Evolutionary conservation across 92 coral and sea anemone species (phyloP), one percentile per base, ranked within the genome.

Genomic region (Actinernus sp.): DNA sequence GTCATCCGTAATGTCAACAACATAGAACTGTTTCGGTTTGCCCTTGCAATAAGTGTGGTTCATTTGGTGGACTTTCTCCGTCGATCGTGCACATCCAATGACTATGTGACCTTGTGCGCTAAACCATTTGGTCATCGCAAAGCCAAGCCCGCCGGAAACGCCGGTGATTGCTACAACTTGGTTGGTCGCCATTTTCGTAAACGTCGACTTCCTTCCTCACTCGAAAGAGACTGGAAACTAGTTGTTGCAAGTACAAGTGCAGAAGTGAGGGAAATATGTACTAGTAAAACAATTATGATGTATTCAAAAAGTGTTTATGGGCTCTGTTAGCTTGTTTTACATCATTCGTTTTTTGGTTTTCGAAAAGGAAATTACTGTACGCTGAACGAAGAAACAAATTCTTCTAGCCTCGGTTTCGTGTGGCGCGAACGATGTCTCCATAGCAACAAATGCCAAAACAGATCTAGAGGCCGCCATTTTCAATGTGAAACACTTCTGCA

Each of bases 61-160:
- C 37, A 86, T 31, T 44, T 86, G 74, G 18, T 55, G 34, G 54
- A 86, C 78, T 30, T 60, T 80, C 30, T 82, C 60, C 28, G 73
- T 54, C 13, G 87, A 80, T 46, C 92, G 63, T 26, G 79, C 84
- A 45, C 92, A 86, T 0, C 92, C 92, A 28, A 86, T 20, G 37
- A 86, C 92, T 31, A 52, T 28, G 55, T 86, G 88, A 23, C 88
- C 88, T 23, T 55, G 62, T 49, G 88, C 68, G 13, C 45, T 70
- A 58, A 67, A 86, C 92, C 92, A 86, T 32, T 68, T 81, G 19
- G 76, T 74, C 92, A 81, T 86, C 40, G 76, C 84, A 31, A 81
- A 80, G 30, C 92, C 92, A 10, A 86, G 72, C 21, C 92, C 92
- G 11, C 61, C 57, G 17, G 92, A 73, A 40, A 81, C 92, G 24